Base-by-base conservation (phyloP, 1,140 invertebrate genomes). In the Micrasema minimum region DNA sequence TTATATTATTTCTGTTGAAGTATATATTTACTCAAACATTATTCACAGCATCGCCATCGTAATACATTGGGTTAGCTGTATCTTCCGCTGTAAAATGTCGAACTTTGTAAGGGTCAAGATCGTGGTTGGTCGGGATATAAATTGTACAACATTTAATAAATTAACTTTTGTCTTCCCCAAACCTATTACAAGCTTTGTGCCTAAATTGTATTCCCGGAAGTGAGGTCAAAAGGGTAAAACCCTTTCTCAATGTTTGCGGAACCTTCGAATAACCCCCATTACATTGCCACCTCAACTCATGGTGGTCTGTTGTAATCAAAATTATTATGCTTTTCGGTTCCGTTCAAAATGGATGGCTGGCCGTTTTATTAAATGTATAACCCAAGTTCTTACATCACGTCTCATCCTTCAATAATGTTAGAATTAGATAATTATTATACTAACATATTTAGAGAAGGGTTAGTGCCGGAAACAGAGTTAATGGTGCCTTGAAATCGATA, bases 111-210 rank as follows among this genome's bases (percentile, higher is more conserved):
- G 23, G 50, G 50, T 53, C 50, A 53, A 53, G 50, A 53, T 26
- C 50, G 23, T 26, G 23, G 20, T 53, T 11, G 50, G 50, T 26
- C 50, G 22, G 50, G 23, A 53, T 20, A 53, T 53, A 53, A 53
- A 53, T 53, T 26, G 23, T 31, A 53, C 50, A 53, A n/a, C 20
- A 53, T 53, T 53, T 53, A 53, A 53, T 53, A 53, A 53, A 53
- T 53, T 53, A 22, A 22, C 50, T 53, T 53, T 53, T 53, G 50
- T 53, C 50, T 53, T 26, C 3, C 50, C 50, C 50, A 20, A 53
- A 53, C 20, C 50, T 20, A 53, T 53, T 31, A 53, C 50, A 23
- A 16, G 23, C 50, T 53, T 53, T 53, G 50, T 53, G 23, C 50
- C 50, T 23, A 23, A 53, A 53, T 53, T 53, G 50, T 53, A 20